These are phyloP conservation scores for Archocentrus centrarchus DNA, from an alignment of 2,113 vertebrate genomes.

Conservation along the genomic window DNA sequence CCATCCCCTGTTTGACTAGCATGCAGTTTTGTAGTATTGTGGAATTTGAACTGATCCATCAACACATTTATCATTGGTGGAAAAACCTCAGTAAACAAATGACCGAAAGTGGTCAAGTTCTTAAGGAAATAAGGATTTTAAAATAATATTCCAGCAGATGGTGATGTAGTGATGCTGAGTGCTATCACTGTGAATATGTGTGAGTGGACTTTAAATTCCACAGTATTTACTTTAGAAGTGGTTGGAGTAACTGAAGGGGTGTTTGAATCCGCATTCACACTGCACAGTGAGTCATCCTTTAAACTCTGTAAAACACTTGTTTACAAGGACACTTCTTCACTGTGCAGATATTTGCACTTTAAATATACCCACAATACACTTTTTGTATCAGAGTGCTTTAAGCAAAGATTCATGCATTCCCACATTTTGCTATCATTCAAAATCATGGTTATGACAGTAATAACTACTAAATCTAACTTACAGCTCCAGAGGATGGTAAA, in stretches of 20 bases:
- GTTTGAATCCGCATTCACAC: neutral
- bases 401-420: neutral
- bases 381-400: neutral
- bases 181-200: neutral
- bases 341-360: neutral
- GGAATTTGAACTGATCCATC: neutral
- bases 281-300: slow-evolving; percentile 5
- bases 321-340: slow-evolving; percentile 1
- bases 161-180: slow-evolving; percentile 19
- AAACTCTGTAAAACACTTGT: slow-evolving; percentile 18
- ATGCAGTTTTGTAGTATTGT: neutral
- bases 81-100: neutral
- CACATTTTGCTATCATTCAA: neutral
- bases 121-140: neutral
- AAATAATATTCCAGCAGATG: slow-evolving; percentile 7
- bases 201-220: neutral
- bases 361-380: neutral
- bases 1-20: neutral
- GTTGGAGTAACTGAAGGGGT: neutral
- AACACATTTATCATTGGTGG: neutral
- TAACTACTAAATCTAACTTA: neutral
- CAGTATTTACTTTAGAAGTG: neutral
- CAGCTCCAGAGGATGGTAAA: neutral
- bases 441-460: neutral
- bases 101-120: neutral